These are phyloP conservation scores for Centrocercus urophasianus DNA, from an alignment of 2,113 vertebrate genomes.

Conservation along the genomic window DNA sequence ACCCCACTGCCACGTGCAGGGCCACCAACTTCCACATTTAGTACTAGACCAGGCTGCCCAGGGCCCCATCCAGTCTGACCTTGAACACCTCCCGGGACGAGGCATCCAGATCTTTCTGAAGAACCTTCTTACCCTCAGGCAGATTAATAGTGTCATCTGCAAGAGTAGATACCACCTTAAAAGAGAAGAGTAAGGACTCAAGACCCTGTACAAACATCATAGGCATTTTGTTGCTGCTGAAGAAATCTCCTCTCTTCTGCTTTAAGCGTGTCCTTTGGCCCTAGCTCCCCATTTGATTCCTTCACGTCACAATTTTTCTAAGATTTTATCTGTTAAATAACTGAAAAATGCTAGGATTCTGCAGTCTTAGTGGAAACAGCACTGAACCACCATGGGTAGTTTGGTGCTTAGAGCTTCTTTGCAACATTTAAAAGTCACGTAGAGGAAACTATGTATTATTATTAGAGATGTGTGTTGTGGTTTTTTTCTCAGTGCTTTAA, in stretches of 20 bases:
- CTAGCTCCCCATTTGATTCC: neutral
- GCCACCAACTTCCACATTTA: too few relatives aligned
- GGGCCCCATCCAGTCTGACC: too few relatives aligned
- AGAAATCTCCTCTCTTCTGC: neutral
- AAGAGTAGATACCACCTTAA: neutral
- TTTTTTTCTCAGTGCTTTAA: neutral
- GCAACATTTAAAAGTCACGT: neutral
- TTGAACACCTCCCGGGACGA: too few relatives aligned
- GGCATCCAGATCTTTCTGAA: too few relatives aligned
- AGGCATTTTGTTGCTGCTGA: neutral
- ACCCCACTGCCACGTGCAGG: too few relatives aligned
- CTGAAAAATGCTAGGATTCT: neutral
- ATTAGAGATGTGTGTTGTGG: neutral
- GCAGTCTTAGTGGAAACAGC: neutral
- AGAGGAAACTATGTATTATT: neutral
- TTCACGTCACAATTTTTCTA: too few relatives aligned
- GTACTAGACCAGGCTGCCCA: too few relatives aligned
- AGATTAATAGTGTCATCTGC: too few relatives aligned
- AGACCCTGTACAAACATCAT: neutral
- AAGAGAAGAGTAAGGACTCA: neutral
- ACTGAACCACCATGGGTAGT: neutral
- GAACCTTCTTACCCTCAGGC: too few relatives aligned
- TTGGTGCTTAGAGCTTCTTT: neutral
- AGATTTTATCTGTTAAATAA: neutral
- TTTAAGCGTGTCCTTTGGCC: neutral